Base-by-base conservation (phyloP, 2,113 vertebrate species). In the Archocentrus centrarchus region DNA sequence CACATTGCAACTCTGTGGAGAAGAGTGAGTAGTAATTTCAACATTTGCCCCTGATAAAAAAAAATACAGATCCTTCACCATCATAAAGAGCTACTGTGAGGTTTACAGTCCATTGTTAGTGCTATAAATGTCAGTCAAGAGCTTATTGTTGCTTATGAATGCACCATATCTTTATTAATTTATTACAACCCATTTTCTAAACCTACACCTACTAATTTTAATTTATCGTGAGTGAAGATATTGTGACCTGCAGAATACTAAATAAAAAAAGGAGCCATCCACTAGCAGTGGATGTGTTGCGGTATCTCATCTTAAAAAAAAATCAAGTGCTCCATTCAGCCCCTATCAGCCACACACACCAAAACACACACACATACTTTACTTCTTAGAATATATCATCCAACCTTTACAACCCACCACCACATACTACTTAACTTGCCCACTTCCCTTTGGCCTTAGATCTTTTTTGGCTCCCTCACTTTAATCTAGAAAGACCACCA, bases 91-190 rank as follows among this genome's bases (percentile, higher is more conserved):
- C 84, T 84, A 80, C 78, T 83, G 77, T 70, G 80, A 92, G 89
- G 84, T 92, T 90, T 90, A 93, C 87, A 81, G 90, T 82, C 86
- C 79, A 86, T 92, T 91, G 84, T 88, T 88, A 58, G 55, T n/a
- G n/a, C 85, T 80, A 78, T 89, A 93, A 93, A 93, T 24, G 64
- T 87, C 84, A 88, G 63, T 27, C 0, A 35, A 22, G 57, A 32
- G 7, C 37, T 62, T 57, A 18, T 11, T 35, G 17, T 86, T 30
- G 15, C 50, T 79, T 22, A 53, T 86, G 47, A 82, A 87, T 70
- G 17, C 27, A 15, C 32, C 76, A 47, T 2, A 76, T 75, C 66
- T 75, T 11, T 84, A 30, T 39, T 15, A 2, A 85, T 53, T 88
- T 64, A 84, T 84, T 87, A 17, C 59, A 75, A 58, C n/a, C 24